Evolutionary conservation across 2,113 vertebrate species (phyloP).

Genomic region (Sclerurus mexicanus): DNA sequence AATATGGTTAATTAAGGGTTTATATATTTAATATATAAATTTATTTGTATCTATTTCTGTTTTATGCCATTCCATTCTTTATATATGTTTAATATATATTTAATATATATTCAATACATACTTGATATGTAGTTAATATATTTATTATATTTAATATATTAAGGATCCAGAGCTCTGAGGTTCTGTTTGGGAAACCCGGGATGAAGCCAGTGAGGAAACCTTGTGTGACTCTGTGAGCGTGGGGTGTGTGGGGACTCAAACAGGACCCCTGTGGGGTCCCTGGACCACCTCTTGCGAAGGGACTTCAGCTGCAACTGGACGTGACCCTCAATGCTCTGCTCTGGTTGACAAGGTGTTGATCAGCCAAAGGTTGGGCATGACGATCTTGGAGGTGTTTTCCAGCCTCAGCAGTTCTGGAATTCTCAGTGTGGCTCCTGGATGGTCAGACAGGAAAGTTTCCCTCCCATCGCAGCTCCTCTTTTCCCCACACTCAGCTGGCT

Average conservation of each 20-base stretch:
- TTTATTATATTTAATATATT: neutral
- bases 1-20: too few relatives aligned
- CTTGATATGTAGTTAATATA: neutral
- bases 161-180: too few relatives aligned
- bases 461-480: too few relatives aligned
- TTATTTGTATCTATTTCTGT: too few relatives aligned
- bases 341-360: accelerated
- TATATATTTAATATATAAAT: too few relatives aligned
- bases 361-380: accelerated
- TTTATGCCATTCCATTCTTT: too few relatives aligned
- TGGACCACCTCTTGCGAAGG: neutral
- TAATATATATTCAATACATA: neutral
- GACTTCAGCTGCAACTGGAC: neutral
- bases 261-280: neutral
- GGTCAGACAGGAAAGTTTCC: neutral
- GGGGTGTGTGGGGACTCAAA: neutral
- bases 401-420: neutral
- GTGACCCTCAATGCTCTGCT: too few relatives aligned
- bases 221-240: too few relatives aligned
- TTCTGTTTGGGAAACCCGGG: too few relatives aligned
- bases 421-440: neutral
- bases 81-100: neutral
- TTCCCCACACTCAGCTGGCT: accelerated
- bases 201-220: accelerated
- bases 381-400: neutral